Evolutionary conservation across 2,888 invertebrate species (phyloP).

Genomic region (Punctoribates punctum): DNA sequence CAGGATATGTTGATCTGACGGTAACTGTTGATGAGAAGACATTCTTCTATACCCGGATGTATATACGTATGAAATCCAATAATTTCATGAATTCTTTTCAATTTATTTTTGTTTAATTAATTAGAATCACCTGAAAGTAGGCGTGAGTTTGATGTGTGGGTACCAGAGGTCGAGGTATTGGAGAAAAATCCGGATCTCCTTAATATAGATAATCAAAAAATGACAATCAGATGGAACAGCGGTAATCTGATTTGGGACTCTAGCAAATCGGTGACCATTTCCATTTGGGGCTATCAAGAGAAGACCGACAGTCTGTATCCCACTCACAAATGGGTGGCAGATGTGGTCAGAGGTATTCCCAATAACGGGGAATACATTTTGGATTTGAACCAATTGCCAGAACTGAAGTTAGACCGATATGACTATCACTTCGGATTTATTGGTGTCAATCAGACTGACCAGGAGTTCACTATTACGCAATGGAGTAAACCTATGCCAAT

Average conservation of each 20-base stretch:
- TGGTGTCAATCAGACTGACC: slow-evolving; percentile 76
- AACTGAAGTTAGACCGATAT: slow-evolving; percentile 56
- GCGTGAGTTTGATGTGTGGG: slow-evolving; percentile 76
- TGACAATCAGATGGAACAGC: slow-evolving; percentile 76
- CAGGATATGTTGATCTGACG: slow-evolving; percentile 77
- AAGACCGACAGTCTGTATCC: slow-evolving; percentile 63
- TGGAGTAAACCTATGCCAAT: slow-evolving; percentile 91
- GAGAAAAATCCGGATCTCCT: slow-evolving; percentile 66
- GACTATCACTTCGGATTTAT: slow-evolving; percentile 82
- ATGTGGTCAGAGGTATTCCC: slow-evolving; percentile 47
- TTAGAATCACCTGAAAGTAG: slow-evolving; percentile 80
- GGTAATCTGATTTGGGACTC: slow-evolving; percentile 75
- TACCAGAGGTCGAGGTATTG: slow-evolving; percentile 64
- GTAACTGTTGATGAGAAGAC: slow-evolving; percentile 77
- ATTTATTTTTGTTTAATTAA: background rate
- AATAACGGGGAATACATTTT: slow-evolving; percentile 42
- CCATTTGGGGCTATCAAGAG: slow-evolving; percentile 73
- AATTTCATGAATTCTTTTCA: background rate
- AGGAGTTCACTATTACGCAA: slow-evolving; percentile 65
- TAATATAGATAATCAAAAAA: slow-evolving; percentile 67
- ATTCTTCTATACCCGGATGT: slow-evolving; percentile 82
- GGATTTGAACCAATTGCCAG: slow-evolving; percentile 64
- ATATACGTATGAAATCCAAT: slow-evolving; percentile 67
- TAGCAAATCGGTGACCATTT: slow-evolving; percentile 71
- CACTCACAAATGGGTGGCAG: slow-evolving; percentile 70